These are phyloP conservation scores for Diarsia brunnea DNA, from an alignment of 2,888 invertebrate genomes.

Conservation along the genomic window DNA sequence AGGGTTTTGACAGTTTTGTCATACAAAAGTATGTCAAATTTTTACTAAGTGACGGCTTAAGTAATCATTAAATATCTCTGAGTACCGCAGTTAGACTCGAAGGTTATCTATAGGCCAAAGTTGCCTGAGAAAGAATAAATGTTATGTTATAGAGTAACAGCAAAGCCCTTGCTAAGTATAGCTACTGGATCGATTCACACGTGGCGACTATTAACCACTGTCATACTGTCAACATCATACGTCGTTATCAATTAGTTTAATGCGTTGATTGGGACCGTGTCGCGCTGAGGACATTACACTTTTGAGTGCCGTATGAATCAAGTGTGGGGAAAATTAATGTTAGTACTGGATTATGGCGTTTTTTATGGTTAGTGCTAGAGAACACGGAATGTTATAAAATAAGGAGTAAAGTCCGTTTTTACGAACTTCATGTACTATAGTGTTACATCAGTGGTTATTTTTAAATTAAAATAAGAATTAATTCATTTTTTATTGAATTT, in stretches of 20 bases:
- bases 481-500: no score
- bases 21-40: no score
- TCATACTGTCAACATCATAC: conserved; percentile 47
- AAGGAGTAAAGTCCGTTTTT: background rate
- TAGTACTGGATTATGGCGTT: background rate
- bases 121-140: no score
- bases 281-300: conserved; percentile 5
- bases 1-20: no score
- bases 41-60: no score
- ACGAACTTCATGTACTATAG: no score
- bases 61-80: no score
- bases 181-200: conserved; percentile 30
- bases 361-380: background rate
- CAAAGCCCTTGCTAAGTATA: conserved; percentile 20
- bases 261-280: conserved; percentile 43
- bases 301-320: conserved; percentile 12
- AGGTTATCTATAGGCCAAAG: no score
- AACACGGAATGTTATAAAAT: background rate
- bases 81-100: no score
- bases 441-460: no score
- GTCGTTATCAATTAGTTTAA: conserved; percentile 63
- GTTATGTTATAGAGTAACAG: background rate
- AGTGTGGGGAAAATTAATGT: conserved; percentile 25
- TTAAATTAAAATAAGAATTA: no score
- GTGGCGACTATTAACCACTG: conserved; percentile 40